Percentiles rank a stretch among this genome's conserved stretches.
Conservation (phyloP, 2,113 vertebrate species). For the Enhydra lutris region DNA sequence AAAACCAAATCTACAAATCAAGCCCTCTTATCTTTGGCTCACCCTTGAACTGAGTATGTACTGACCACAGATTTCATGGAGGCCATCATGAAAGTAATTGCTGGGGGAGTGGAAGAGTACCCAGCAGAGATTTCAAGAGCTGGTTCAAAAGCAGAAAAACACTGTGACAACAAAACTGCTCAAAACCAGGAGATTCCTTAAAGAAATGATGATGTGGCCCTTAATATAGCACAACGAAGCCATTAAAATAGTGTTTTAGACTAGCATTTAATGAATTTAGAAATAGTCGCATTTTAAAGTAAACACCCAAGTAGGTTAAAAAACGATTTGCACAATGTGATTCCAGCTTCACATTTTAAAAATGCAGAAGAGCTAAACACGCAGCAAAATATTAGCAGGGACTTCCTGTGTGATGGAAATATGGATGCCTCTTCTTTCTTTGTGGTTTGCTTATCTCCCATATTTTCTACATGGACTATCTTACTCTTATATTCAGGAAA, state of each 20-base stretch:
- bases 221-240: background rate
- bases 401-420: background rate
- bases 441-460: background rate
- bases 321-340: background rate
- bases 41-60: background rate
- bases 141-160: background rate
- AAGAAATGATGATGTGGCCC: background rate
- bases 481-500: background rate
- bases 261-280: background rate
- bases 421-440: background rate
- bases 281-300: background rate
- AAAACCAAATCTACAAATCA: background rate
- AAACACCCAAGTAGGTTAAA: background rate
- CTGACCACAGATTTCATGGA: background rate
- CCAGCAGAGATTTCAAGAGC: background rate
- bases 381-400: background rate
- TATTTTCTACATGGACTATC: background rate
- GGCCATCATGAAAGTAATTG: background rate
- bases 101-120: background rate
- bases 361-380: background rate
- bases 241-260: background rate
- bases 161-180: background rate
- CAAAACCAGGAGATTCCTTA: background rate
- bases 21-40: background rate
- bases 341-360: background rate